A percentile compares a stretch with the other conserved stretches of the same genome.
Conservation (phyloP, 2,113 vertebrate species). For the Labeo rohita region DNA sequence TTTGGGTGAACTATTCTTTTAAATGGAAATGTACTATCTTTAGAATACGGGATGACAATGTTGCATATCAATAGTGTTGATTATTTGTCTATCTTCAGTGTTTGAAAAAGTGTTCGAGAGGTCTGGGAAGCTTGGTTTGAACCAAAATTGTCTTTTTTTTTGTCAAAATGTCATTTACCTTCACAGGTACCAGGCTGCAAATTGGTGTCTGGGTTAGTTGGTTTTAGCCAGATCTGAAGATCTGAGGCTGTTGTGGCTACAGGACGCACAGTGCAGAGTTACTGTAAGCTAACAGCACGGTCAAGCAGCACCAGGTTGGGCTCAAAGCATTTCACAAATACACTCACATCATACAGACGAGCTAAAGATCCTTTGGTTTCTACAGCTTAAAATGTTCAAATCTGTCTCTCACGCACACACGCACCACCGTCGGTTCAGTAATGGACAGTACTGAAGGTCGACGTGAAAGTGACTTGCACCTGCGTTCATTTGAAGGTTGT, state of each 20-base stretch:
- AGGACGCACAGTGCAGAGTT: conserved; percentile 45
- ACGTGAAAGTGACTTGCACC: conserved; percentile 63
- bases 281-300: conserved; percentile 62
- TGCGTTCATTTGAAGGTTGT: conserved; percentile 73
- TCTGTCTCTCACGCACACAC: conserved; percentile 42
- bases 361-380: conserved; percentile 67
- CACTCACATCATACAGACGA: conserved; percentile 41
- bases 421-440: conserved; percentile 37
- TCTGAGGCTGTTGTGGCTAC: conserved; percentile 27
- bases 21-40: conserved; percentile 11
- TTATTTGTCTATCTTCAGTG: conserved; percentile 31
- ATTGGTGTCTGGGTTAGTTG: background rate
- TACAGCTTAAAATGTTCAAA: conserved; percentile 52
- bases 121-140: background rate
- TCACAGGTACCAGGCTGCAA: background rate
- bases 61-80: conserved; percentile 31
- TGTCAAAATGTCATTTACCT: background rate
- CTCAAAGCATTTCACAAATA: conserved; percentile 58
- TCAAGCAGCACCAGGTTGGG: conserved; percentile 66
- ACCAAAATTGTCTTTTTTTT: background rate
- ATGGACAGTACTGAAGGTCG: conserved; percentile 52
- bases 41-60: background rate
- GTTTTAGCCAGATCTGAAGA: background rate
- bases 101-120: background rate
- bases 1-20: background rate